Evolutionary conservation across 1,140 invertebrate genomes (phyloP), one percentile per base, ranked within the genome.

Genomic region (Cotesia vestalis): DNA sequence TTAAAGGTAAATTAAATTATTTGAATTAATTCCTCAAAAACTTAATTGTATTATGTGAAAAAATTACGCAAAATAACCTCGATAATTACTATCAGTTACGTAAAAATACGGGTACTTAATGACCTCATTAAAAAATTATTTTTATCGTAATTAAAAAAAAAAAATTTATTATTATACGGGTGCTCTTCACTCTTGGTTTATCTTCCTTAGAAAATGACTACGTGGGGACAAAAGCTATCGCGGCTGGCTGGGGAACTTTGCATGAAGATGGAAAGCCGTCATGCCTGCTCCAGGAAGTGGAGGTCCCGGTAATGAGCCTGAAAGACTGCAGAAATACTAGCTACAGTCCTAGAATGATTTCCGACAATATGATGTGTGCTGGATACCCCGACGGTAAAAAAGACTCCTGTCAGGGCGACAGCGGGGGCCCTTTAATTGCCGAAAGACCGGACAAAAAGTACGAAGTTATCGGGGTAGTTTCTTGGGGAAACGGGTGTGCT

Each of bases 391-490:
- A 92, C 14, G 94, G 94, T 9, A 88, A 90, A 59, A 94, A 92
- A 78, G 95, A 96, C 84, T 93, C 94, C 35, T 96, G 94, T 80
- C 94, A 96, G 93, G 95, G 95, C 17, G 95, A 98, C 83, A 96
- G 94, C 77, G 96, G 95, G 69, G 95, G 95, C n/a, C 95, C 95
- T 3, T 83, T 97, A 12, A 90, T 95, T 6, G 87, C 91, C 0
- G 89, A 92, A 83, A 89, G 91, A 80, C 86, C 89, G 72, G 90
- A 93, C 76, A 92, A 93, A 80, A 90, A 91, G 78, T 94, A 93
- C 79, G 93, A 94, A 84, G 83, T 94, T 55, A 94, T 94, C 76
- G 94, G 93, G 9, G 71, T 87, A 14, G 83, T 86, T 3, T 87
- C 85, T 4, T 87, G 85, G 85, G 85, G 85, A 2, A 85, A 86